These are phyloP conservation scores for Cettia cetti DNA, from an alignment of 2,113 vertebrate species.

Conservation along the genomic window DNA sequence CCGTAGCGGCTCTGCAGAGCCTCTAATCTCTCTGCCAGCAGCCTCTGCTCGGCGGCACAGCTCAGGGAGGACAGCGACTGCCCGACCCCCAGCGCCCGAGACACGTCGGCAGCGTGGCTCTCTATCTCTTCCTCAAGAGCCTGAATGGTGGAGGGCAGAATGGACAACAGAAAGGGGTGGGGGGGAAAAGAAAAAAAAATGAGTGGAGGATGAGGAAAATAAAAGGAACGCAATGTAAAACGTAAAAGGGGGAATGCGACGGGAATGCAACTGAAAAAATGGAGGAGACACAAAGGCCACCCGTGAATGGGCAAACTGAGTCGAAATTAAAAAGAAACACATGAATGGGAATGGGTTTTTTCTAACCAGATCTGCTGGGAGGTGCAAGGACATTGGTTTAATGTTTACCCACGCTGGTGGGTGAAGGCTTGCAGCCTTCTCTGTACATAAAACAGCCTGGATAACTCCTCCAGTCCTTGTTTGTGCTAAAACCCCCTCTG, in stretches of 20 bases:
- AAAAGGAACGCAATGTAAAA: neutral
- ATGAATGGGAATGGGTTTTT: neutral
- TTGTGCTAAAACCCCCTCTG: neutral
- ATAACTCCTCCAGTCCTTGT: neutral
- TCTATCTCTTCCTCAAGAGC: conserved; percentile 88
- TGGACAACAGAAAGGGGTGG: conserved; percentile 75
- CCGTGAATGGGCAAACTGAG: neutral
- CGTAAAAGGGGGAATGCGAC: neutral
- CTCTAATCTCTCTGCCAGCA: conserved; percentile 84
- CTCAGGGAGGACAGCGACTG: conserved; percentile 86
- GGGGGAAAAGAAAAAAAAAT: neutral
- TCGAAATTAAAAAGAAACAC: neutral
- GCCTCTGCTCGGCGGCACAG: conserved; percentile 78
- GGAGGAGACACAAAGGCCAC: conserved; percentile 28
- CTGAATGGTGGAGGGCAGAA: conserved; percentile 79
- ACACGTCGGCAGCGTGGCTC: conserved; percentile 78
- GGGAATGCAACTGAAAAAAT: conserved; percentile 31
- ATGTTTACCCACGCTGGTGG: neutral
- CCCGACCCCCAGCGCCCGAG: conserved; percentile 80
- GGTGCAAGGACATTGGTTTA: neutral
- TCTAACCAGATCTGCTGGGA: neutral
- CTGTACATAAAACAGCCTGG: neutral
- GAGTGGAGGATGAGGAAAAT: neutral
- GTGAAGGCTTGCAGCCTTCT: neutral
- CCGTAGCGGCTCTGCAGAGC: conserved; percentile 79